Evolutionary conservation across 2,888 invertebrate species (phyloP).

Genomic region (Euclidia mi): DNA sequence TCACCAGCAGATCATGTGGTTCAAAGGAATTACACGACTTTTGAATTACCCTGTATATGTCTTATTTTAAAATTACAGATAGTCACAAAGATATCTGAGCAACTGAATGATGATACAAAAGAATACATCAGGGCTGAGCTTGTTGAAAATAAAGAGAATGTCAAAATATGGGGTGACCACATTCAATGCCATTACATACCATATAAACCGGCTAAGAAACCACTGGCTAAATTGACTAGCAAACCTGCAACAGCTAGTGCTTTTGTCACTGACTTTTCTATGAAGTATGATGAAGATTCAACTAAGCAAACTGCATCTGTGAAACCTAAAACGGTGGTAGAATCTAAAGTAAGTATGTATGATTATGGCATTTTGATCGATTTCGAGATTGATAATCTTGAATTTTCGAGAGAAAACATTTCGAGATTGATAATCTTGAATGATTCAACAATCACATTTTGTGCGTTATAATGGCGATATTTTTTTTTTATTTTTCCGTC

Average conservation of each 20-base stretch:
- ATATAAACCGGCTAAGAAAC: conserved; percentile 77
- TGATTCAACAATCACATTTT: too few species aligned
- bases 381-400: too few species aligned
- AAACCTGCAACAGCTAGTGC: conserved; percentile 77
- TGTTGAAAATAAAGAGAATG: conserved; percentile 70
- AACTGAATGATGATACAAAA: conserved; percentile 85
- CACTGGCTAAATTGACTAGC: conserved; percentile 75
- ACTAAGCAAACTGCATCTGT: conserved; percentile 33
- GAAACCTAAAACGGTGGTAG: conserved; percentile 36
- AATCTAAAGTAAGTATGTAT: conserved; percentile 69
- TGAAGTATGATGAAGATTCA: conserved; percentile 77
- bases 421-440: too few species aligned
- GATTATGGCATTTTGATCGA: too few species aligned
- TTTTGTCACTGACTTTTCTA: conserved; percentile 85
- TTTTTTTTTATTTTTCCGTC: too few species aligned
- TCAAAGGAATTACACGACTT: too few species aligned
- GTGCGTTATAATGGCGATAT: too few species aligned
- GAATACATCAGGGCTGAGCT: conserved; percentile 78
- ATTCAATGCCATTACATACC: conserved; percentile 81
- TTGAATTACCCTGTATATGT: too few species aligned
- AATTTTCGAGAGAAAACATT: too few species aligned
- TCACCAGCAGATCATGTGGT: too few species aligned
- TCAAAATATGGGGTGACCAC: conserved; percentile 84
- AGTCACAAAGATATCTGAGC: conserved; percentile 82
- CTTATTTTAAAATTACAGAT: conserved; percentile 67